Base-by-base conservation (phyloP, 2,113 vertebrate species). In the Siniperca chuatsi region DNA sequence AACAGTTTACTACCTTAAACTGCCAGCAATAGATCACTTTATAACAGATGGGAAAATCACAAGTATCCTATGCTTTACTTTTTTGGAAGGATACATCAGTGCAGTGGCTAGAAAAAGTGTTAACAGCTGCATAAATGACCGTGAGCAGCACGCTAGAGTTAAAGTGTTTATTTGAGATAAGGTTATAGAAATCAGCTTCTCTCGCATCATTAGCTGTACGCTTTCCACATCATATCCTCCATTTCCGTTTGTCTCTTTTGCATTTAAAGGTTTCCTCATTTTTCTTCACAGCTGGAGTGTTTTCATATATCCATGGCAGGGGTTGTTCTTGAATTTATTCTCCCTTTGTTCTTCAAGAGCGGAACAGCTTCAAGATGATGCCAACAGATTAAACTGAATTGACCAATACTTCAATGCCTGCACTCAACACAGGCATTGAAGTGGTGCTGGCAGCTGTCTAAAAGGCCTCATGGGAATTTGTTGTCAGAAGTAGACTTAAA, bases 361-460 rank as follows among this genome's bases (percentile, higher is more conserved):
- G 0, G 21, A 66, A 55, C 33, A 69, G 54, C 66, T 77, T 71
- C 8, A 33, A 67, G 42, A 85, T 66, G 16, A 54, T 54, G 70
- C 54, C 83, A 79, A 33, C 58, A 76, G 60, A 81, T 86, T 75
- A 52, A 79, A 54, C 42, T 2, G 13, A 83, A 86, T 33, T 86
- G 66, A 90, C 84, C 77, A 10, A 37, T 12, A 44, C 77, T 78
- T 78, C 60, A 71, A 57, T 78, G 62, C 16, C 29, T 33, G 52
- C 12, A n/a, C 68, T 81, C 20, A 21, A 58, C 66, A n/a, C 60
- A n/a, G n/a, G n/a, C 72, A 66, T 25, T 77, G 62, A 85, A 66
- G 72, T 62, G 68, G 29, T 13, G 77, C 65, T 83, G 68, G 83
- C 83, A 83, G 72, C 72, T 25, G n/a, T 48, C 20, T 61, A 21